Base-by-base conservation (phyloP, 2,113 vertebrate genomes). In the Rhineura floridana region DNA sequence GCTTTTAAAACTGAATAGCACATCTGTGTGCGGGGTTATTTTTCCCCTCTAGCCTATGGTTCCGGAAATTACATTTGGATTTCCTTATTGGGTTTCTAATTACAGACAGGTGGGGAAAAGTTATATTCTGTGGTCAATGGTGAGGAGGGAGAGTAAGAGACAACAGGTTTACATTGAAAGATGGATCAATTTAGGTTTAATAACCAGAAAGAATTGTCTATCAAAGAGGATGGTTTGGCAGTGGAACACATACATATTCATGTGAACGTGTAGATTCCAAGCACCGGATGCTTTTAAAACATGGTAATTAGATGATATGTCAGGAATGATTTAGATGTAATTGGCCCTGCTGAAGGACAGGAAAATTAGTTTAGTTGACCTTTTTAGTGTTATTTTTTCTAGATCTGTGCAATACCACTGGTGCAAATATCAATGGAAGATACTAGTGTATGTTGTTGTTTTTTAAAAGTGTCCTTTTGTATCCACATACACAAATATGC, bases 291-390 rank as follows among this genome's bases (percentile, higher is more conserved):
- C 39, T 63, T 86, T 39, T 36, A 63, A 76, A 63, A 65, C 13
- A 65, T 17, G 67, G 1, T 86, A 77, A 85, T 85, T 76, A 63
- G 72, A 55, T 33, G 11, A 77, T 86, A 42, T 86, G 55, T 86
- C 84, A 86, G 42, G 55, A 85, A 77, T 86, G 28, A 65, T 86
- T 86, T 77, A 65, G 30, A 30, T 28, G 48, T 86, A 86, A 76
- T 85, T 85, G 72, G 65, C 46, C 30, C 39, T 85, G 52, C 72
- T 65, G 73, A 86, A 77, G 52, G 72, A 17, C 55, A 65, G 11
- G 21, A 28, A 62, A 75, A 85, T 85, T 1, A 39, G 28, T 69
- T 33, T 65, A 23, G 3, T 48, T 83, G 70, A 30, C 52, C 15
- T 59, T 75, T n/a, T 46, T 15, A 21, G 8, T 76, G 13, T 44